These are phyloP conservation scores for Lophotis ruficrista DNA, from an alignment of 2,113 vertebrate species.

Conservation along the genomic window DNA sequence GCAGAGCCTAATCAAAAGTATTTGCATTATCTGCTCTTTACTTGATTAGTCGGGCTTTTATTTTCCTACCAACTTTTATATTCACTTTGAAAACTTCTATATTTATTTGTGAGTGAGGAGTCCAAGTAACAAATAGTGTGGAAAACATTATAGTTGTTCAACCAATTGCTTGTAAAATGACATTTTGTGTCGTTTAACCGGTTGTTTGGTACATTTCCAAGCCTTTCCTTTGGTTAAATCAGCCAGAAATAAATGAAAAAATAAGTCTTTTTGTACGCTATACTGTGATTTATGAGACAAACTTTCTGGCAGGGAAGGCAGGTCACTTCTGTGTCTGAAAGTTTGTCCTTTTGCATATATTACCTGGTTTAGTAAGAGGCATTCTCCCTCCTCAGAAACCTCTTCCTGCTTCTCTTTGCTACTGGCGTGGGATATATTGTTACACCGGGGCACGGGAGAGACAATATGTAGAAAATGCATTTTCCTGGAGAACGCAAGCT, in stretches of 20 bases:
- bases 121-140: background rate
- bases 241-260: background rate
- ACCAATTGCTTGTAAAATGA: background rate
- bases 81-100: background rate
- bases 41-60: background rate
- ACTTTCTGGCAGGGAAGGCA: background rate
- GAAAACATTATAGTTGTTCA: background rate
- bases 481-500: background rate
- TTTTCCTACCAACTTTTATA: background rate
- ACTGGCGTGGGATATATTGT: background rate
- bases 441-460: too few species aligned
- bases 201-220: background rate
- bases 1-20: background rate
- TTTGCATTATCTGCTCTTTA: background rate
- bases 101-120: background rate
- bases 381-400: background rate
- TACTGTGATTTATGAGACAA: background rate
- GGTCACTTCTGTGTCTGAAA: background rate
- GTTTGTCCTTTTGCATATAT: background rate
- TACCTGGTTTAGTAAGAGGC: background rate
- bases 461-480: background rate
- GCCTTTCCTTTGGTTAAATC: background rate
- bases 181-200: too few species aligned
- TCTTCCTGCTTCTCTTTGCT: background rate
- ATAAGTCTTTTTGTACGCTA: background rate